Evolutionary conservation across 1,140 invertebrate species (phyloP).

Genomic region (Achatina immaculata): DNA sequence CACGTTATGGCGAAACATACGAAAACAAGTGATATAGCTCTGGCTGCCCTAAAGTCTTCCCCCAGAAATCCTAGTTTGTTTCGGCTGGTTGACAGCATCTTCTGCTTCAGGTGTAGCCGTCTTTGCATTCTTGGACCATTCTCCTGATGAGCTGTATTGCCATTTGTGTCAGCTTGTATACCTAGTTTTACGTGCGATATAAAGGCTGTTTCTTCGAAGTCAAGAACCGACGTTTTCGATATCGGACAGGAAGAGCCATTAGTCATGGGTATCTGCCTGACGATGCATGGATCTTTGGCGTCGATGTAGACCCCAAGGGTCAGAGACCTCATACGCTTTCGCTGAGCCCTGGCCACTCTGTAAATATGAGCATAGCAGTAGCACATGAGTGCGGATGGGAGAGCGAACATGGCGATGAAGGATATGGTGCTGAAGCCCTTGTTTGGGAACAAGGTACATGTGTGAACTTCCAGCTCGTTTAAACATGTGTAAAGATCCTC

Average conservation of each 20-base stretch:
- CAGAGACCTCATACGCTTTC: neutral
- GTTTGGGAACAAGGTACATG: slow-evolving; percentile 20
- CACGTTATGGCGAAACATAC: slow-evolving; percentile 13
- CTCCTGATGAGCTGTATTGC: neutral
- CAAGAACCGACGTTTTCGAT: neutral
- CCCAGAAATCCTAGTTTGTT: slow-evolving; percentile 6
- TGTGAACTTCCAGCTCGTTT: neutral
- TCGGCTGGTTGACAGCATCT: neutral
- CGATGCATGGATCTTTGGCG: neutral
- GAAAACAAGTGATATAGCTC: slow-evolving; percentile 5
- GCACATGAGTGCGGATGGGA: slow-evolving; percentile 16
- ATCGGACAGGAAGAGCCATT: neutral
- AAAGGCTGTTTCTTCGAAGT: neutral
- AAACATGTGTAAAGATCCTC: slow-evolving; percentile 23
- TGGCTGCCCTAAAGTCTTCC: slow-evolving; percentile 21
- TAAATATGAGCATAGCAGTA: slow-evolving; percentile 27
- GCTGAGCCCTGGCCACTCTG: slow-evolving; percentile 9
- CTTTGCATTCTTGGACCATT: neutral
- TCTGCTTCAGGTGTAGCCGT: neutral
- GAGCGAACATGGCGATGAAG: slow-evolving; percentile 20
- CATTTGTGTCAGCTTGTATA: neutral
- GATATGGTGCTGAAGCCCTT: slow-evolving; percentile 28
- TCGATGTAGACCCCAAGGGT: slow-evolving; percentile 16
- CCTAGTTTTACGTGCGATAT: neutral
- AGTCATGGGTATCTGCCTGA: neutral